Evolutionary conservation across 2,797 vertebrate species (phyloP).

Genomic region (Tarsius wallacei): DNA sequence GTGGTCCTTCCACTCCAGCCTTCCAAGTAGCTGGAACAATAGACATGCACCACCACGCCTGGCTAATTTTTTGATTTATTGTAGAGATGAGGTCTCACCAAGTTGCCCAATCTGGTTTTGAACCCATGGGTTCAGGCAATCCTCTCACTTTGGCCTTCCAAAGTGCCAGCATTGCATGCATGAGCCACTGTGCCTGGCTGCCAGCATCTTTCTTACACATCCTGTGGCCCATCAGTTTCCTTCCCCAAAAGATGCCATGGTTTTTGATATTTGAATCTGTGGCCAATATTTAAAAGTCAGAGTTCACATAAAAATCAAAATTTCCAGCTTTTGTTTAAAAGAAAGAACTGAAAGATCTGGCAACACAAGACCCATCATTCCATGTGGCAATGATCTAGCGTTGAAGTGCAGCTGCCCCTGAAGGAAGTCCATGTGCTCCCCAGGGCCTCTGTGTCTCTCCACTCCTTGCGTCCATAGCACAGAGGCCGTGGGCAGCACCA

Average conservation of each 20-base stretch:
- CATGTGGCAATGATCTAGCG: rapidly evolving
- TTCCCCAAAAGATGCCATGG: not conserved
- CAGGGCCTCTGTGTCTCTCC: not conserved
- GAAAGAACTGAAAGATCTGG: not conserved
- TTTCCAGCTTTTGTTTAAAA: not conserved
- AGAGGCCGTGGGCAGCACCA: not conserved
- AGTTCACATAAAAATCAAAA: not conserved
- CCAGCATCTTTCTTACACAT: not conserved
- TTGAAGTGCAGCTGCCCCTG: not conserved
- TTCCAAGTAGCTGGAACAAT: no score
- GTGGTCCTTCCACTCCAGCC: no score
- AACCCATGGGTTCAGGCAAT: no score
- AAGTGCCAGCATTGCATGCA: no score
- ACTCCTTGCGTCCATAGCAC: not conserved
- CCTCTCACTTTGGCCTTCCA: no score
- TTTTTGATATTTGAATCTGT: not conserved
- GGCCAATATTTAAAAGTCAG: not conserved
- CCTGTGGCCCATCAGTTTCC: not conserved
- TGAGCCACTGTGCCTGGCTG: no score
- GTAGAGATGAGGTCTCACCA: no score
- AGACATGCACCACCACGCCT: no score
- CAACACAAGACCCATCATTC: not conserved
- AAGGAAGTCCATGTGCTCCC: not conserved
- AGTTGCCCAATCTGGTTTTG: no score
- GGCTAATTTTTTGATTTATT: no score